Evolutionary conservation across 2,888 invertebrate species (phyloP).

Genomic region (Drosophila kambysellisi): DNA sequence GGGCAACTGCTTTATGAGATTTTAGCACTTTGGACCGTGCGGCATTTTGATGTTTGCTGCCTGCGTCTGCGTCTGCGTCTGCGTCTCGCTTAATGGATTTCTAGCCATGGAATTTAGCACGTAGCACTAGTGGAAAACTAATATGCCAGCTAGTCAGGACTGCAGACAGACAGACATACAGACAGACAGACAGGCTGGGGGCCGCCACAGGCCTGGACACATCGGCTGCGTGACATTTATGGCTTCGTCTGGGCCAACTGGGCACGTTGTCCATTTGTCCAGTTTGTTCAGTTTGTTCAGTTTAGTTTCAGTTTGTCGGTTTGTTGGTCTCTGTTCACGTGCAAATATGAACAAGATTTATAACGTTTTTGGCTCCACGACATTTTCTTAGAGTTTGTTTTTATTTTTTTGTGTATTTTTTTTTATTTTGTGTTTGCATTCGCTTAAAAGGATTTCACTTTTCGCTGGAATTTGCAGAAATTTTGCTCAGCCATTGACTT

Average conservation of each 20-base stretch:
- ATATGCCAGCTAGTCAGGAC: constrained; percentile 52
- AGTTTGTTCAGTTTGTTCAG: constrained; percentile 20
- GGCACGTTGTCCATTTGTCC: constrained; percentile 25
- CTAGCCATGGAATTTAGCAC: constrained; percentile 75
- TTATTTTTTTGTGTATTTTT: constrained; percentile 40
- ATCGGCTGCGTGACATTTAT: constrained; percentile 70
- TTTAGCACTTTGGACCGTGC: constrained; percentile 67
- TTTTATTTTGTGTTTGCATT: constrained; percentile 49
- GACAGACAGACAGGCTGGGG: not conserved
- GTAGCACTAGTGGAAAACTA: constrained; percentile 71
- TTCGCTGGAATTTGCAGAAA: constrained; percentile 62
- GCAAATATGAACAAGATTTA: constrained; percentile 78
- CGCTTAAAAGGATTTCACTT: constrained; percentile 78
- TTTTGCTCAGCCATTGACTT: constrained; percentile 41
- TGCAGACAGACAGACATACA: not conserved
- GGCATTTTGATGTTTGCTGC: constrained; percentile 43
- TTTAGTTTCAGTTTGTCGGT: constrained; percentile 13
- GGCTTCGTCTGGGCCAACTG: constrained; percentile 61
- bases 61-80: constrained; percentile 13
- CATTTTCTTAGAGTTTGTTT: constrained; percentile 64
- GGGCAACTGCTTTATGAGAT: constrained; percentile 68
- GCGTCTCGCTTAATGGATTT: constrained; percentile 70
- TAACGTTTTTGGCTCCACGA: constrained; percentile 62
- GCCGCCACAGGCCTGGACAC: constrained; percentile 20
- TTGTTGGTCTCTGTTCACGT: constrained; percentile 56